Base-by-base conservation (phyloP, 1,140 invertebrate species). In the Augochlora pura region DNA sequence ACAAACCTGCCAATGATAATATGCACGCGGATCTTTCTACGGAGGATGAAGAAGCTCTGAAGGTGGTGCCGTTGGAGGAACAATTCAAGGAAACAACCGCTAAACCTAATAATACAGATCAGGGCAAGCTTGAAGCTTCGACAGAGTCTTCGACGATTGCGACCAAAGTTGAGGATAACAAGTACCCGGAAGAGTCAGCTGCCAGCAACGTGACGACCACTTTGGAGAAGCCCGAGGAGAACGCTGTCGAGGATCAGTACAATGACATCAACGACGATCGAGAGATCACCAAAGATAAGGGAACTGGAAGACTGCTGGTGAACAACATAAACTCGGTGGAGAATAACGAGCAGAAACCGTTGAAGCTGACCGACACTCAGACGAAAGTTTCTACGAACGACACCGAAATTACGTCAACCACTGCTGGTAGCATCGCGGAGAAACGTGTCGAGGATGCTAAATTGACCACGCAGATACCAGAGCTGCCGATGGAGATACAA, bases 401-500 rank as follows among this genome's bases (percentile, higher is more conserved):
- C 4, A 72, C 71, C 2, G 65, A 74, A 42, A 16, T 49, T 3
- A 60, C 39, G 5, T 23, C 57, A 16, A 64, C 77, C 0, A 82
- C n/a, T 39, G 60, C 57, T 10, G 74, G 65, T 66, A 80, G 25
- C 2, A 46, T 63, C 9, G 9, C 57, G 14, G 87, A 89, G 1
- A 90, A 89, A 70, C 88, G 82, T 16, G 74, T 72, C 54, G 91
- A 93, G 66, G 89, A 92, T 46, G 73, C 54, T 6, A 92, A 83
- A 72, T 75, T 90, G 21, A 93, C 91, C 8, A 92, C 92, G 0
- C 88, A 92, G 83, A 86, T 91, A 74, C 91, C 92, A 0, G 91
- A 92, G 38, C 65, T 93, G 32, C 92, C 92, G 5, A 84, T 90
- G 39, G 92, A 93, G 81, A 92, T 92, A 68, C 91, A 92, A 64